Conservation (phyloP, 2,888 invertebrate genomes). For the Nematopogon swammerdamellus region DNA sequence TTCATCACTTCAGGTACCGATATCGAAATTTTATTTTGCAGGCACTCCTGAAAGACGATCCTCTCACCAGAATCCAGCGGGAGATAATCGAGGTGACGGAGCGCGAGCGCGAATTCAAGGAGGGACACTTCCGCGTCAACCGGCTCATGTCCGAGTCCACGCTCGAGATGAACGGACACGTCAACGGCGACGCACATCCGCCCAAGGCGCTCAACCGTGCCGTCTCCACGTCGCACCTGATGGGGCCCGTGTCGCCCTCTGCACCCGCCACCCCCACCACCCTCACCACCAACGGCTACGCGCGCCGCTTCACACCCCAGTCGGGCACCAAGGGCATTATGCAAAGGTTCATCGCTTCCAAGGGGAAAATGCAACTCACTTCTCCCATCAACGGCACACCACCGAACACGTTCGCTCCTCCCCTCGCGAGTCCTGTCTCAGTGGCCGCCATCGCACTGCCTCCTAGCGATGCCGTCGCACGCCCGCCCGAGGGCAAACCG, state of each 20-base stretch:
- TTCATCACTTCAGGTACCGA: too few relatives aligned
- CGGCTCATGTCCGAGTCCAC: conserved; percentile 46
- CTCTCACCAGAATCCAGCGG: conserved; percentile 78
- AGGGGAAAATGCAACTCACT: conserved; percentile 61
- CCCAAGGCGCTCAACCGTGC: conserved; percentile 33
- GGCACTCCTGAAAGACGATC: conserved; percentile 63
- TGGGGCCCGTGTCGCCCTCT: conserved; percentile 35
- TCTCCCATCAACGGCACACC: conserved; percentile 23
- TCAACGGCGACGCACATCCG: conserved; percentile 24
- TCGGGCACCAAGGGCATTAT: conserved; percentile 74
- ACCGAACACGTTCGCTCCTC: conserved; percentile 18
- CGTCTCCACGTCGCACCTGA: conserved; percentile 42
- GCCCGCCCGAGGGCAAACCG: conserved; percentile 60
- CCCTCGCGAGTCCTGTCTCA: conserved; percentile 21
- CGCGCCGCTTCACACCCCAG: conserved; percentile 61
- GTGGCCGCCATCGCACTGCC: conserved; percentile 26
- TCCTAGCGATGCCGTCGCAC: conserved; percentile 42
- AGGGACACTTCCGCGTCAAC: conserved; percentile 50
- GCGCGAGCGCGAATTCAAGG: conserved; percentile 77
- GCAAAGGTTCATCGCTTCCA: conserved; percentile 80
- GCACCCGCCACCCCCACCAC: conserved; percentile 31
- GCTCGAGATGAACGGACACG: conserved; percentile 41
- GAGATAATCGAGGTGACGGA: conserved; percentile 86
- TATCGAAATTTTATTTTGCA: conserved; percentile 29
- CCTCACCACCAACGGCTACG: conserved; percentile 46